phyloP scores from a whole-genome alignment of 2,888 invertebrate species.

The Campoplex capitator region DNA sequence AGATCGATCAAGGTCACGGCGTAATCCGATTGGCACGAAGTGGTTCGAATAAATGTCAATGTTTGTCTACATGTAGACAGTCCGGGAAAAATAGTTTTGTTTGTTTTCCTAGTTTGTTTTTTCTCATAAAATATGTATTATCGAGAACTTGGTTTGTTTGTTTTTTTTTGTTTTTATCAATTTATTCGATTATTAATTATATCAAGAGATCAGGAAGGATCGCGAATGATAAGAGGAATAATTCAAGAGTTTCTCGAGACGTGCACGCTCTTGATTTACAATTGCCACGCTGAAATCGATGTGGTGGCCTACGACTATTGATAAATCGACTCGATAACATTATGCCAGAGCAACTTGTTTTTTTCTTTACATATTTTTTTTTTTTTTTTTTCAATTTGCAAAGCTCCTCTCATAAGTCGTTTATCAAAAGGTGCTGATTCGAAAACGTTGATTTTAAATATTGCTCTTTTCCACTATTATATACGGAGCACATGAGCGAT shows the following conservation, averaged over 20 bases:
- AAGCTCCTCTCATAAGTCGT: slow-evolving; percentile 4
- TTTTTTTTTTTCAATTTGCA: slow-evolving; percentile 26
- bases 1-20: background rate
- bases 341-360: background rate
- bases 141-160: background rate
- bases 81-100: slow-evolving; percentile 43
- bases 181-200: slow-evolving; percentile 28
- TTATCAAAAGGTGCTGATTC: slow-evolving; percentile 13
- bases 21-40: background rate
- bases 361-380: background rate
- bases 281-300: slow-evolving; percentile 9
- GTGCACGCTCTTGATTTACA: slow-evolving; percentile 37
- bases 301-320: background rate
- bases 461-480: background rate
- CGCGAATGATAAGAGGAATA: slow-evolving; percentile 29
- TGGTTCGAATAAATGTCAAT: background rate
- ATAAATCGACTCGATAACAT: slow-evolving; percentile 5
- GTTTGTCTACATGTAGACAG: slow-evolving; percentile 15
- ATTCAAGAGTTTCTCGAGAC: slow-evolving; percentile 8
- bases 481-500: background rate
- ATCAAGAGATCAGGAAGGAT: background rate
- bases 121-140: slow-evolving; percentile 11
- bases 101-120: background rate
- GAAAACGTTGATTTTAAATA: background rate
- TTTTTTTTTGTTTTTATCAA: background rate